Evolutionary conservation across 2,888 invertebrate species (phyloP).

Genomic region (Marasmarcha lunaedactyla): DNA sequence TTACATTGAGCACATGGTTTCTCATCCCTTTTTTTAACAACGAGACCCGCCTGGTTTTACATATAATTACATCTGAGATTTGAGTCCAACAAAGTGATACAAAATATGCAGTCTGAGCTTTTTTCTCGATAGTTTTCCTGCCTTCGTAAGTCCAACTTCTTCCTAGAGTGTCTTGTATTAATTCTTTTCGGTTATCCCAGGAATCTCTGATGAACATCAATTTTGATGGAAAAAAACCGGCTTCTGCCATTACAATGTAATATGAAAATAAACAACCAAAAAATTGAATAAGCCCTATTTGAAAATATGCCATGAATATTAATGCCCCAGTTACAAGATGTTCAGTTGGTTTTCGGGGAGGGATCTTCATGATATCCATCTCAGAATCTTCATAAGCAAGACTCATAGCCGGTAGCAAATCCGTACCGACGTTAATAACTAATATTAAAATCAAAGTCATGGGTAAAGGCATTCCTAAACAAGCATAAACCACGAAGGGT

Average conservation of each 20-base stretch:
- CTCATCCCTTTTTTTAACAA: constrained; percentile 82
- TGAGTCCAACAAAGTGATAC: constrained; percentile 82
- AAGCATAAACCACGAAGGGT: constrained; percentile 82
- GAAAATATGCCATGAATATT: constrained; percentile 86
- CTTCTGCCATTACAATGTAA: constrained; percentile 82
- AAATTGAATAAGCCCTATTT: constrained; percentile 88
- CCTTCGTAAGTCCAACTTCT: constrained; percentile 79
- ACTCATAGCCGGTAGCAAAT: constrained; percentile 83
- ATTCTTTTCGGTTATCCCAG: constrained; percentile 76
- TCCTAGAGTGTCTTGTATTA: constrained; percentile 79
- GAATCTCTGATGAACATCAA: constrained; percentile 76
- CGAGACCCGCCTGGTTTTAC: constrained; percentile 82
- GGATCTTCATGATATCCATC: constrained; percentile 78
- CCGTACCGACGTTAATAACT: constrained; percentile 84
- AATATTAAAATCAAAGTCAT: constrained; percentile 69
- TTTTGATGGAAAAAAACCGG: constrained; percentile 79
- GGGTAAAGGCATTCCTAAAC: constrained; percentile 81
- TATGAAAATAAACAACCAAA: constrained; percentile 84
- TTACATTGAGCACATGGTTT: constrained; percentile 73
- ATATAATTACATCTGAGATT: constrained; percentile 82
- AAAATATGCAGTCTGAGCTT: constrained; percentile 85
- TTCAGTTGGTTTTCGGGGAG: constrained; percentile 64
- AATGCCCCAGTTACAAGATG: constrained; percentile 69
- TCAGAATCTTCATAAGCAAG: constrained; percentile 83
- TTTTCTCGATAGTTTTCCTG: constrained; percentile 76